A percentile compares a stretch with the other conserved stretches of the same genome.
Conservation (phyloP, 2,888 invertebrate species). For the Gymnocheta viridis region DNA sequence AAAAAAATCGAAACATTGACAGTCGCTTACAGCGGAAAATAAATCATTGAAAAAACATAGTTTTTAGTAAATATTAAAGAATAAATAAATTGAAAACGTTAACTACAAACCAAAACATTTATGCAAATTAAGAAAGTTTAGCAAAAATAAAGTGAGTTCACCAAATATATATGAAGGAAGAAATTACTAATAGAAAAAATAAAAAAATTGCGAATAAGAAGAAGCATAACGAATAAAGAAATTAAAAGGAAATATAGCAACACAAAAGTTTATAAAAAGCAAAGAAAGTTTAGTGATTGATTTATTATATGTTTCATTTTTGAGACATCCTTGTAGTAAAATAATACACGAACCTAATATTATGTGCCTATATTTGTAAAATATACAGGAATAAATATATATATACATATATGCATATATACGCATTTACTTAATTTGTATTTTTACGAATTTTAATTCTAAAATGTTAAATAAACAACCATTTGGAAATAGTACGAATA, state of each 20-base stretch:
- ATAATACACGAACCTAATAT: no score
- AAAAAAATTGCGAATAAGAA: constrained; percentile 71
- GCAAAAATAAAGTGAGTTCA: constrained; percentile 68
- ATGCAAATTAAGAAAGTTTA: constrained; percentile 48
- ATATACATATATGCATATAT: not conserved
- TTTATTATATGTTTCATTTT: constrained; percentile 49
- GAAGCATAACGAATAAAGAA: constrained; percentile 64
- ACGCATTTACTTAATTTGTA: no score
- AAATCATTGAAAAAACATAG: constrained; percentile 75
- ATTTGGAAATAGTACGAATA: not conserved
- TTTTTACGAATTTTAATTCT: not conserved
- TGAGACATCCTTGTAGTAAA: constrained; percentile 9
- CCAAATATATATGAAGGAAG: constrained; percentile 59
- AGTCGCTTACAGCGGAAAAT: constrained; percentile 70
- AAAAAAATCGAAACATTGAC: constrained; percentile 75
- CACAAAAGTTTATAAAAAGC: constrained; percentile 40
- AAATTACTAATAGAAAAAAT: constrained; percentile 70
- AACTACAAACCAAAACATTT: constrained; percentile 62
- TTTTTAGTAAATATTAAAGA: constrained; percentile 72
- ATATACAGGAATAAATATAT: not conserved
- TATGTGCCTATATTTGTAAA: no score
- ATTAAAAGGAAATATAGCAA: constrained; percentile 60
- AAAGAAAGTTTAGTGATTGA: constrained; percentile 65
- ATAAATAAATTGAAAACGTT: constrained; percentile 60
- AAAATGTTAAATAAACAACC: not conserved